Conservation (phyloP, 2,113 vertebrate genomes). For the Patagioenas fasciata region DNA sequence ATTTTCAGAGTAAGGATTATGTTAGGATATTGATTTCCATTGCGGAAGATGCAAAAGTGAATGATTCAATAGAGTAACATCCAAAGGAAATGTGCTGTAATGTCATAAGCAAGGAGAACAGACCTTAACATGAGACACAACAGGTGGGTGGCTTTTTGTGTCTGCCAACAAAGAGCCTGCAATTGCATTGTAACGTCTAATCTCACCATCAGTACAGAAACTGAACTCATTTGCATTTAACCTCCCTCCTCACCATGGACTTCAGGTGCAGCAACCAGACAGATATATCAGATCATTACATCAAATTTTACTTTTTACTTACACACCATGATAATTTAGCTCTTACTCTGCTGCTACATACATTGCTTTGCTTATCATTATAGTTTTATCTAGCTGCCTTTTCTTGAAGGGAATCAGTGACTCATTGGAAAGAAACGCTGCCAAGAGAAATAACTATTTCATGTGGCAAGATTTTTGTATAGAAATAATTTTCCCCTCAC, state of each 20-base stretch:
- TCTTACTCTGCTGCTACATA: not conserved
- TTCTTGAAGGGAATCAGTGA: slow-evolving; percentile 3
- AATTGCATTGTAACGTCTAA: not conserved
- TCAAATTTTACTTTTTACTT: not conserved
- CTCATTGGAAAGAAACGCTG: slow-evolving; percentile 20
- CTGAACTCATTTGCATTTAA: not conserved
- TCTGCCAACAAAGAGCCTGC: not conserved
- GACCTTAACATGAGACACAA: not conserved
- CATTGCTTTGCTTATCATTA: not conserved
- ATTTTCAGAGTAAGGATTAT: not conserved
- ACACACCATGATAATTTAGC: not conserved
- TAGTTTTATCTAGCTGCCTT: not conserved
- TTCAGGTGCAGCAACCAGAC: not conserved
- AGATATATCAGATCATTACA: not conserved
- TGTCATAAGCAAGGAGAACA: not conserved
- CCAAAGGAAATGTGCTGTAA: not conserved
- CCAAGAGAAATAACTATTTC: slow-evolving; percentile 22
- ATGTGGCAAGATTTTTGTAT: not conserved
- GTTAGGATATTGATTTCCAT: not conserved
- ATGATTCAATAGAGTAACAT: not conserved
- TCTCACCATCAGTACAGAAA: not conserved
- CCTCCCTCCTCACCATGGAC: not conserved
- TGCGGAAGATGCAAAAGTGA: not conserved
- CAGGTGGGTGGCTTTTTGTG: not conserved
- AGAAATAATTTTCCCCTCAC: not conserved